A percentile compares a stretch with the other conserved stretches of the same genome.
phyloP scores from a whole-genome alignment of 2,113 vertebrate genomes.

The Chaetops frenatus region DNA sequence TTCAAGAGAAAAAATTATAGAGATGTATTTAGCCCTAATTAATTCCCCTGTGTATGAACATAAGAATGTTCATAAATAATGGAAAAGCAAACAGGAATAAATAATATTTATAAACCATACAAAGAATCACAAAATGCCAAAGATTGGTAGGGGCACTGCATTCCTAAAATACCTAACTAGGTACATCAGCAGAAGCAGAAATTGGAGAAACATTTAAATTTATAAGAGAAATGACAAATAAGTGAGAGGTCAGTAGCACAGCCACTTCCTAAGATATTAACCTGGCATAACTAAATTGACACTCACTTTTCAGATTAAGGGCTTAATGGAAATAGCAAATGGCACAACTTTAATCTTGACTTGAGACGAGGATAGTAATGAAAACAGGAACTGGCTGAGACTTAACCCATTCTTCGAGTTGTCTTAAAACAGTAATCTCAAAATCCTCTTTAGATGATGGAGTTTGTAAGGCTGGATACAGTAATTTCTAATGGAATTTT shows the following conservation, averaged over 20 bases:
- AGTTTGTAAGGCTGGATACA: not conserved
- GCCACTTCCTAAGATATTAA: not conserved
- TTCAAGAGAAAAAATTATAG: not conserved
- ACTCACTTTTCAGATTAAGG: slow-evolving; percentile 14
- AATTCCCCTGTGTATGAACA: not conserved
- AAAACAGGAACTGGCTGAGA: not conserved
- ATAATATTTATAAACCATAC: not conserved
- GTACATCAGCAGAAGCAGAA: not conserved
- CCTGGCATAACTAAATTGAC: not conserved
- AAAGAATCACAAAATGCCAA: not conserved
- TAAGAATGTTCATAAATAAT: not conserved
- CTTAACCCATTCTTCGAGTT: slow-evolving; percentile 43
- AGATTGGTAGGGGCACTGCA: not conserved
- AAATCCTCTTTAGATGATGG: slow-evolving; percentile 52
- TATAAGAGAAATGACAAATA: not conserved
- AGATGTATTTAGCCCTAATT: not conserved
- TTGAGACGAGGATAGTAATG: slow-evolving; percentile 25
- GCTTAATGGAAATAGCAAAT: slow-evolving; percentile 30
- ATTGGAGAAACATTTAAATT: not conserved
- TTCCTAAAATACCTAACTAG: not conserved
- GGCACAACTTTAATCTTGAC: not conserved
- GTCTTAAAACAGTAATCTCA: slow-evolving; percentile 47
- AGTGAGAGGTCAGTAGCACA: not conserved
- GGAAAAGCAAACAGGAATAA: not conserved
- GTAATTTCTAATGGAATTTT: slow-evolving; percentile 37